A percentile compares a stretch with the other conserved stretches of the same genome.
Conservation (phyloP, 92 coral and sea anemone species). For the Galaxea fascicularis region DNA sequence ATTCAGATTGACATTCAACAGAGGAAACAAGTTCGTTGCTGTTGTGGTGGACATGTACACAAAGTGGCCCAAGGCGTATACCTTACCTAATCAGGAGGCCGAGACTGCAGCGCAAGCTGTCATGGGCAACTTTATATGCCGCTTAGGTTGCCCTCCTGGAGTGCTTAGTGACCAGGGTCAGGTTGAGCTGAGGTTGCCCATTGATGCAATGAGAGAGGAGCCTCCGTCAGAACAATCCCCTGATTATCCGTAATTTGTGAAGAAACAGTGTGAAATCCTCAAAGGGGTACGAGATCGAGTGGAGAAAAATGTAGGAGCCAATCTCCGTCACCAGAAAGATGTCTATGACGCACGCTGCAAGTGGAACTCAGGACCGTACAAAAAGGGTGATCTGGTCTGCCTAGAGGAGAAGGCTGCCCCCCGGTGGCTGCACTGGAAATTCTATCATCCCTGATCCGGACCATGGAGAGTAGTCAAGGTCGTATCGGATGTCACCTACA, state of each 20-base stretch:
- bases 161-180: too few relatives aligned
- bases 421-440: slow-evolving; percentile 18
- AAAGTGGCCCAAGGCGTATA: slow-evolving; percentile 54
- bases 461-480: slow-evolving; percentile 48
- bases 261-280: too few relatives aligned
- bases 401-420: too few relatives aligned
- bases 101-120: slow-evolving; percentile 27
- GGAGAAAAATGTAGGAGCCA: neutral
- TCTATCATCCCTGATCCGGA: slow-evolving; percentile 35
- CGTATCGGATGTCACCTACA: slow-evolving; percentile 42
- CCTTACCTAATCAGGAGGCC: slow-evolving; percentile 51
- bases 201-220: too few relatives aligned
- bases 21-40: too few relatives aligned
- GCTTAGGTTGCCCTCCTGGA: too few relatives aligned
- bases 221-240: too few relatives aligned
- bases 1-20: too few relatives aligned
- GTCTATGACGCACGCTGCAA: slow-evolving; percentile 19
- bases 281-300: slow-evolving; percentile 12
- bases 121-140: slow-evolving; percentile 49
- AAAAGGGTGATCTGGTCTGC: too few relatives aligned
- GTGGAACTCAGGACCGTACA: slow-evolving; percentile 16
- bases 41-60: slow-evolving; percentile 50
- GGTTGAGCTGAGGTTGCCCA: too few relatives aligned
- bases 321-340: too few relatives aligned
- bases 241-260: too few relatives aligned